Conservation (phyloP, 2,113 vertebrate species). For the Gymnocephalus cernua region DNA sequence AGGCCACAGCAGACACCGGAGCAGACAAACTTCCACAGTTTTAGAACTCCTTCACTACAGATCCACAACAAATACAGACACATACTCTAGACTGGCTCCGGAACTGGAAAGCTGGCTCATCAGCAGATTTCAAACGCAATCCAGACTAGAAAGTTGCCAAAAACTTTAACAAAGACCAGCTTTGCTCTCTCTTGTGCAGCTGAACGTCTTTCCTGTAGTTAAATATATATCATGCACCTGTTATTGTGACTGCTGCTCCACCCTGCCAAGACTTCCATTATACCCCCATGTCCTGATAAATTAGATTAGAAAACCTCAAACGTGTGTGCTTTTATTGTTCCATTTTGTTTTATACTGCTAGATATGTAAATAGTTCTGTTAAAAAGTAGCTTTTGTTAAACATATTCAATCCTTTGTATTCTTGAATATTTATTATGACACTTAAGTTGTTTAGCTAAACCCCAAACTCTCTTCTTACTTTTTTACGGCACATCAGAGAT, state of each 20-base stretch:
- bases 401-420: background rate
- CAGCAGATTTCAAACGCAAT: slow-evolving; percentile 37
- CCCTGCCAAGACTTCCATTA: slow-evolving; percentile 32
- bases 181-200: slow-evolving; percentile 31
- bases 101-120: slow-evolving; percentile 60
- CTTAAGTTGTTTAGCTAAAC: slow-evolving; percentile 16
- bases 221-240: slow-evolving; percentile 29
- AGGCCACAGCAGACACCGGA: background rate
- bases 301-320: slow-evolving; percentile 22
- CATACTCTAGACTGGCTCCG: slow-evolving; percentile 29
- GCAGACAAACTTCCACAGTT: slow-evolving; percentile 3
- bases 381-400: background rate
- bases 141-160: slow-evolving; percentile 44
- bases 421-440: background rate
- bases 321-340: slow-evolving; percentile 6
- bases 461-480: slow-evolving; percentile 13
- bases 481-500: slow-evolving; percentile 47
- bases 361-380: slow-evolving; percentile 14
- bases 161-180: slow-evolving; percentile 24
- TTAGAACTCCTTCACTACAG: slow-evolving; percentile 23
- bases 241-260: slow-evolving; percentile 18
- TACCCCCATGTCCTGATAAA: slow-evolving; percentile 6
- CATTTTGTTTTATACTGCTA: background rate
- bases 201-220: slow-evolving; percentile 8
- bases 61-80: slow-evolving; percentile 44